These are phyloP conservation scores for Mus caroli DNA, from an alignment of 2,797 vertebrate genomes.

Conservation along the genomic window DNA sequence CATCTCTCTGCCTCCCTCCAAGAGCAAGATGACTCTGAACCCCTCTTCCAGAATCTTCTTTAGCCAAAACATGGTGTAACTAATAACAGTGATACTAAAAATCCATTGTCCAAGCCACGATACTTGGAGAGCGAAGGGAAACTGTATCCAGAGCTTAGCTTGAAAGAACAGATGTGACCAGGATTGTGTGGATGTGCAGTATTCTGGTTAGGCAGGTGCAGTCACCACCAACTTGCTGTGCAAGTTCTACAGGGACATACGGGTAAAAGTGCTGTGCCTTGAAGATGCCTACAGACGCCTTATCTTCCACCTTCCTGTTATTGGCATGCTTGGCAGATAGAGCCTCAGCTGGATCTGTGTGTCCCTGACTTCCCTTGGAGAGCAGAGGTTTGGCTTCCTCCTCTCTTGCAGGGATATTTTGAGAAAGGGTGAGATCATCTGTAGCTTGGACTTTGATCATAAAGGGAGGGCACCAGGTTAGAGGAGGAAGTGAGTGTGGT, in stretches of 20 bases:
- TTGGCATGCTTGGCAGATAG: not conserved
- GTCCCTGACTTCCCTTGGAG: not conserved
- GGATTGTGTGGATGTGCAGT: not conserved
- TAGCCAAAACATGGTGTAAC: constrained; percentile 3
- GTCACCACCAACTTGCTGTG: not conserved
- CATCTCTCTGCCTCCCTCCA: constrained; percentile 9
- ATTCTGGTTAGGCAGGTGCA: not conserved
- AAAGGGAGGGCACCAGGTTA: constrained; percentile 50
- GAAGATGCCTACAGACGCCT: not conserved
- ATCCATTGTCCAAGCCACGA: not conserved
- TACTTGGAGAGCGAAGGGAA: not conserved
- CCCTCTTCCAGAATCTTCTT: not conserved
- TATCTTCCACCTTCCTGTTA: not conserved
- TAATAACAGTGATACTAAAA: not conserved
- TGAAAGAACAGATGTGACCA: not conserved
- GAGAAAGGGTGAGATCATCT: constrained; percentile 65
- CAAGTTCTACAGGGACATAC: not conserved
- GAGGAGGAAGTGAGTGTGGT: not conserved
- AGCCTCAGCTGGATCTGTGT: not conserved
- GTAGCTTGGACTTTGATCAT: constrained; percentile 69
- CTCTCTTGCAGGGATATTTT: constrained; percentile 58
- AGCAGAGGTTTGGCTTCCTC: constrained; percentile 47
- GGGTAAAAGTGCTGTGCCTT: not conserved
- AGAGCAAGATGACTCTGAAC: not conserved
- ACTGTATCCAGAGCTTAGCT: not conserved